phyloP scores from a whole-genome alignment of 1,140 invertebrate genomes.

The Brachionus plicatilis region DNA sequence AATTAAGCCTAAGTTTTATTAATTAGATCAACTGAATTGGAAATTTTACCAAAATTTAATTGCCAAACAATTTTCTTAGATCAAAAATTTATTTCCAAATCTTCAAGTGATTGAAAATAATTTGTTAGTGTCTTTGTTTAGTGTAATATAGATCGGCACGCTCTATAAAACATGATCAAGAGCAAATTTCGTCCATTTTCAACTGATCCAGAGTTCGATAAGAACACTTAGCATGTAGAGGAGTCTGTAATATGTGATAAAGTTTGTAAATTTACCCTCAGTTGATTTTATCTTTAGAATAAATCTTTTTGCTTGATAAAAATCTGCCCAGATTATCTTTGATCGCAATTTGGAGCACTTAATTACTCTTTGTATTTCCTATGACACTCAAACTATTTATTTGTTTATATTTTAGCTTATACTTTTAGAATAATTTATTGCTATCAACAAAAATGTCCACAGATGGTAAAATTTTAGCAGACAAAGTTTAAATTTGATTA shows the following conservation, averaged over 20 bases:
- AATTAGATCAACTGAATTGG: neutral
- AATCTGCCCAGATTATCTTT: neutral
- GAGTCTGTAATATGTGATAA: neutral
- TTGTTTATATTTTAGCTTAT: neutral
- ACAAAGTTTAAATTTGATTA: neutral
- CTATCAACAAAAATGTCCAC: neutral
- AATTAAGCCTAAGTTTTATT: neutral
- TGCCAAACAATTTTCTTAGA: neutral
- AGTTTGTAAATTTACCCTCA: neutral
- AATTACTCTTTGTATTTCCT: neutral
- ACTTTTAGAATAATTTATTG: neutral
- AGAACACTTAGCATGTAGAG: neutral
- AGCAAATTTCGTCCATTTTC: neutral
- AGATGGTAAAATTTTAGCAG: neutral
- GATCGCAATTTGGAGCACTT: neutral
- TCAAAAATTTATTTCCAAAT: neutral
- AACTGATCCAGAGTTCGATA: neutral
- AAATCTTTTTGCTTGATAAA: neutral
- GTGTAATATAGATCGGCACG: neutral
- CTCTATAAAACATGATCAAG: neutral
- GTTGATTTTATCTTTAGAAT: neutral
- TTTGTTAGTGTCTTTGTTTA: neutral
- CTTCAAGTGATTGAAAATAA: neutral
- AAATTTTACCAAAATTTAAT: neutral
- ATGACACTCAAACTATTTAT: neutral